Conservation (phyloP, 2,888 invertebrate species). For the Acanthosepion esculentum region DNA sequence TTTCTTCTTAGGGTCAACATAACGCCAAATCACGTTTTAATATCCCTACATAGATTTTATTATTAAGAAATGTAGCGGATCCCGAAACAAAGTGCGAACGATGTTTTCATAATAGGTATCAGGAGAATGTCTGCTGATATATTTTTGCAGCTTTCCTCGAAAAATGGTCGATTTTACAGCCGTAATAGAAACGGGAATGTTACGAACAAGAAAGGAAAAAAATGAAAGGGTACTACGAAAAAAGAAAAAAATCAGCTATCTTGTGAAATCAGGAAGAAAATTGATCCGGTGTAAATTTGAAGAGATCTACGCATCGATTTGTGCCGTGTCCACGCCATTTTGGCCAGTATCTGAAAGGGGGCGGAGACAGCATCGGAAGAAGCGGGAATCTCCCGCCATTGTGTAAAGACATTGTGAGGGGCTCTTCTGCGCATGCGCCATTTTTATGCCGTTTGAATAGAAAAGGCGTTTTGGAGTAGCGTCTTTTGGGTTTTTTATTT, state of each 20-base stretch:
- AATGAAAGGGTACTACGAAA: not conserved
- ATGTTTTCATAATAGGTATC: not conserved
- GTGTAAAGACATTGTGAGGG: not conserved
- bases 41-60: not conserved
- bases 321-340: not conserved
- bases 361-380: not conserved
- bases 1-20: not conserved
- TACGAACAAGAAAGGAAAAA: not conserved
- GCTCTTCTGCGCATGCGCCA: not conserved
- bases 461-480: not conserved
- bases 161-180: not conserved
- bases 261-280: constrained; percentile 10
- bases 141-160: not conserved
- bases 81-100: not conserved
- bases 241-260: not conserved
- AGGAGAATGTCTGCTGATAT: not conserved
- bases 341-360: not conserved
- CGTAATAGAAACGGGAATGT: not conserved
- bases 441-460: not conserved
- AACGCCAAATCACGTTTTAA: not conserved
- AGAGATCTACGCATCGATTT: not conserved
- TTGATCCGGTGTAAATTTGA: constrained; percentile 6
- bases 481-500: not conserved
- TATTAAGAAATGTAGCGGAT: not conserved
- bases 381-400: not conserved